These are phyloP conservation scores for Trididemnum clinides DNA, from an alignment of 23 tunicate species.

Conservation along the genomic window DNA sequence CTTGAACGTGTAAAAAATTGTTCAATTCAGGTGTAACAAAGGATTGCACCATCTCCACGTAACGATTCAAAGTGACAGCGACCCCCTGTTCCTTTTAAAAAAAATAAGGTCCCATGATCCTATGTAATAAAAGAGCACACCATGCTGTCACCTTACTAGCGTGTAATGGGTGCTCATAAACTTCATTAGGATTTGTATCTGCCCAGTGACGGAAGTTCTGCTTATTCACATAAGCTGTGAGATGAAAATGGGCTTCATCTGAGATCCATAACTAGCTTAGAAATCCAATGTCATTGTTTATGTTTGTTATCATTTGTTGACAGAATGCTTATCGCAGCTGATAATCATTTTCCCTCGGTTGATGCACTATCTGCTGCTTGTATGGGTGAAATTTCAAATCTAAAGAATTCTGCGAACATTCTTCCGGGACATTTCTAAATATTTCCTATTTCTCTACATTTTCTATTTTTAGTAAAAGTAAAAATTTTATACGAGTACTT, in stretches of 20 bases:
- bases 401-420: not conserved
- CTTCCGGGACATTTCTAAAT: not conserved
- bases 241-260: no score
- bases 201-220: no score
- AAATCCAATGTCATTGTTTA: not conserved
- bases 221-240: not conserved
- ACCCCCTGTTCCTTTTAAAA: not conserved
- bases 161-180: not conserved
- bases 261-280: not conserved
- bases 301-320: not conserved
- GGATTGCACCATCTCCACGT: no score
- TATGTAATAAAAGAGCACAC: not conserved
- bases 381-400: not conserved
- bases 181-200: not conserved
- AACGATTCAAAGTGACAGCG: no score
- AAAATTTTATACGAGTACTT: no score
- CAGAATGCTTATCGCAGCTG: not conserved
- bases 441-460: no score
- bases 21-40: no score
- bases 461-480: no score
- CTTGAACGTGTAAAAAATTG: no score
- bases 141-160: not conserved
- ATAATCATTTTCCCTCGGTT: not conserved
- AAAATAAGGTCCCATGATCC: not conserved
- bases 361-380: not conserved